Evolutionary conservation across 2,797 vertebrate genomes (phyloP).

Genomic region (Cyclopterus lumpus): DNA sequence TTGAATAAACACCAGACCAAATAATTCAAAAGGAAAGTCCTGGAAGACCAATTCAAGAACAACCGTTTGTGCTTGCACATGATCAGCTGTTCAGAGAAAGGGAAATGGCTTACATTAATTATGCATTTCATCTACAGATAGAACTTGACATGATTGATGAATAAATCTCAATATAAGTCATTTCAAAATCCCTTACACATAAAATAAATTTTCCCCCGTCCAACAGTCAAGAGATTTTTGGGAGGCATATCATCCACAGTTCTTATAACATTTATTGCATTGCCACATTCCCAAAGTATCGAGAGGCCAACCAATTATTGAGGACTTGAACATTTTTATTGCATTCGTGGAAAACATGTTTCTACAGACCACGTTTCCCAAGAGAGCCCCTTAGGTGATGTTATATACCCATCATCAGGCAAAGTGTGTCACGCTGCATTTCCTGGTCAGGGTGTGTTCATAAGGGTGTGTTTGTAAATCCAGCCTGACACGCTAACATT

Average conservation of each 20-base stretch:
- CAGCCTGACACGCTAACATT: not conserved
- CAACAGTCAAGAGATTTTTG: conserved; percentile 12
- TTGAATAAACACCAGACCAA: conserved; percentile 24
- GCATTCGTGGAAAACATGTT: not conserved
- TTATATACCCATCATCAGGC: conserved; percentile 12
- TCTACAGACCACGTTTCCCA: not conserved
- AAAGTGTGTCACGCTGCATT: conserved; percentile 40
- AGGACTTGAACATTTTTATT: not conserved
- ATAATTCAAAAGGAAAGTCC: conserved; percentile 33
- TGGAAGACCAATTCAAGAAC: conserved; percentile 59
- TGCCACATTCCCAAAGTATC: not conserved
- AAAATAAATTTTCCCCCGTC: not conserved
- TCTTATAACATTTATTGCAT: conserved; percentile 16
- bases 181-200: conserved; percentile 31
- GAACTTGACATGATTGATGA: conserved; percentile 26
- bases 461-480: conserved; percentile 38
- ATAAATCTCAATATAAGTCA: conserved; percentile 14
- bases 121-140: conserved; percentile 21
- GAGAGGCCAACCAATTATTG: not conserved
- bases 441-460: conserved; percentile 47
- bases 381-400: conserved; percentile 30
- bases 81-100: conserved; percentile 29
- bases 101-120: not conserved
- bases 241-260: not conserved
- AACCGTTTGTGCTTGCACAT: conserved; percentile 14